phyloP scores from a whole-genome alignment of 2,888 invertebrate species.

The Ectobius pallidus region DNA sequence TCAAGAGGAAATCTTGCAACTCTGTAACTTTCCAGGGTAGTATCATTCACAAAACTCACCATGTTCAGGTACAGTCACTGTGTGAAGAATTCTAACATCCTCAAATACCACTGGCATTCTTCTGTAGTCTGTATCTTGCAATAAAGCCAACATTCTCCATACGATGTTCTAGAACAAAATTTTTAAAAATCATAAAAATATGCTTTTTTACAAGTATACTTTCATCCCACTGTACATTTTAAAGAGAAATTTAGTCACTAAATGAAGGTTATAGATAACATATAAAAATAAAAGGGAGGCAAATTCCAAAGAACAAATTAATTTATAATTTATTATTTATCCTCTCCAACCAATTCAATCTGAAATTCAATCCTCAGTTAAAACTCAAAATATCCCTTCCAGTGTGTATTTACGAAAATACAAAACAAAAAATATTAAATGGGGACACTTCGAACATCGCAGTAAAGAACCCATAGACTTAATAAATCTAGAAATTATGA shows the following conservation, averaged over 20 bases:
- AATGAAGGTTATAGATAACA: too few relatives aligned
- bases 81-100: constrained; percentile 57
- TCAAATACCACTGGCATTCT: constrained; percentile 60
- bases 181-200: too few relatives aligned
- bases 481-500: not conserved
- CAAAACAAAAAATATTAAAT: not conserved
- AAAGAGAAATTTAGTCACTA: too few relatives aligned
- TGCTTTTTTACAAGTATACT: too few relatives aligned
- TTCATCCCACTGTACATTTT: too few relatives aligned
- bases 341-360: too few relatives aligned
- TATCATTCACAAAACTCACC: constrained; percentile 31
- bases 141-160: constrained; percentile 61
- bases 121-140: constrained; percentile 53
- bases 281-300: too few relatives aligned
- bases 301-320: too few relatives aligned
- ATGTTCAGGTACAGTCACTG: constrained; percentile 31
- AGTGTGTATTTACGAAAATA: not conserved
- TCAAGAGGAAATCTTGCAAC: too few relatives aligned
- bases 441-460: not conserved
- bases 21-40: too few relatives aligned
- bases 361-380: not conserved
- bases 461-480: not conserved
- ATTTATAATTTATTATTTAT: too few relatives aligned
- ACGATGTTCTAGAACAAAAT: constrained; percentile 54
- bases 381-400: too few relatives aligned